phyloP scores from a whole-genome alignment of 2,888 invertebrate genomes.

The Gymnocheta viridis region DNA sequence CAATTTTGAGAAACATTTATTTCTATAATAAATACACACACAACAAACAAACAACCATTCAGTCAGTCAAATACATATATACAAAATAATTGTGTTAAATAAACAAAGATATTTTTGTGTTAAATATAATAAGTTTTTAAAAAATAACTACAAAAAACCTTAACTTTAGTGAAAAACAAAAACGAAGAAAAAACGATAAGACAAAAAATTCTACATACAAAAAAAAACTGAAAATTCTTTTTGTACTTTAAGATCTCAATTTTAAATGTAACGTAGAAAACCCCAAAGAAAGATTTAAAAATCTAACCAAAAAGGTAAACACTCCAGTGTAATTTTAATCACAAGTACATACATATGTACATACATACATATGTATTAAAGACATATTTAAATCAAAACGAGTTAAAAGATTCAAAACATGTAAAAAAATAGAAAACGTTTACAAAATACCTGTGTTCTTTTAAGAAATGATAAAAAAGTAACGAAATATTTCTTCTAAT shows the following conservation, averaged over 20 bases:
- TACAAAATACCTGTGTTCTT: not conserved
- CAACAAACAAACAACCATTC: conserved; percentile 49
- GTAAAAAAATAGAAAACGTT: not conserved
- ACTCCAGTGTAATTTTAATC: conserved; percentile 16
- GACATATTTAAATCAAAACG: conserved; percentile 12
- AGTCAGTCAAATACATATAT: conserved; percentile 9
- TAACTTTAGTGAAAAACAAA: conserved; percentile 35
- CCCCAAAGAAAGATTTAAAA: conserved; percentile 41
- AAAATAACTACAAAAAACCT: conserved; percentile 58
- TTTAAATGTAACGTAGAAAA: conserved; percentile 64
- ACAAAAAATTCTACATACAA: conserved; percentile 30
- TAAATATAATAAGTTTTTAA: conserved; percentile 64
- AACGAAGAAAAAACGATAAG: not conserved
- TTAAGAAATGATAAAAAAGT: not conserved
- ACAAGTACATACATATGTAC: too few relatives aligned
- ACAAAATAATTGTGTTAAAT: conserved; percentile 64
- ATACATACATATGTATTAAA: not conserved
- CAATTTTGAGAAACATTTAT: conserved; percentile 46
- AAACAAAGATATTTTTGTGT: conserved; percentile 63
- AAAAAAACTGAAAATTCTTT: not conserved
- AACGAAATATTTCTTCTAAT: not conserved
- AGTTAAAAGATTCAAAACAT: conserved; percentile 30
- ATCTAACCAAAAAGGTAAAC: conserved; percentile 63
- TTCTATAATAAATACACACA: conserved; percentile 47
- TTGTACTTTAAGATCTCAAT: conserved; percentile 26